phyloP scores from a whole-genome alignment of 2,888 invertebrate species.

The Parnassius mnemosyne region DNA sequence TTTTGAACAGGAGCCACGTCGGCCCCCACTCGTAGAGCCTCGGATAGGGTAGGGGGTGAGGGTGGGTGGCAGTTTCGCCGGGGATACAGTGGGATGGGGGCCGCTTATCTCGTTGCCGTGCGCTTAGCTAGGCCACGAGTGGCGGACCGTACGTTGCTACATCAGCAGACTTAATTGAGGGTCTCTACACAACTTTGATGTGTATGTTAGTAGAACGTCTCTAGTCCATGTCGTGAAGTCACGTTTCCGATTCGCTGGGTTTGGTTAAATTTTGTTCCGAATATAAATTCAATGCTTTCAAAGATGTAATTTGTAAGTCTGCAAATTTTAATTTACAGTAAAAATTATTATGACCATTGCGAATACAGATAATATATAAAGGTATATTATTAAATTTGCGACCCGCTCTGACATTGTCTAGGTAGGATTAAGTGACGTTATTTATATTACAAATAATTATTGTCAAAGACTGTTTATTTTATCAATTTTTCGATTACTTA shows the following conservation, averaged over 20 bases:
- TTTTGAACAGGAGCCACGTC: slow-evolving; percentile 3
- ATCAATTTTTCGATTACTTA: too few species aligned
- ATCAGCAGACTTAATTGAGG: slow-evolving; percentile 37
- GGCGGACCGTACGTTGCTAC: slow-evolving; percentile 33
- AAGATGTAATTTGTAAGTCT: too few species aligned
- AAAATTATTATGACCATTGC: too few species aligned
- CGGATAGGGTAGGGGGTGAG: not conserved
- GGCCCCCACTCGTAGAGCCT: slow-evolving; percentile 4
- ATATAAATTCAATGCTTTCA: too few species aligned
- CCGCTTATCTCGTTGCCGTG: slow-evolving; percentile 35
- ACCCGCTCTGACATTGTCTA: too few species aligned
- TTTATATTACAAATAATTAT: too few species aligned
- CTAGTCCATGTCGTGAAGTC: not conserved
- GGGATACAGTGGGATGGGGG: slow-evolving; percentile 17
- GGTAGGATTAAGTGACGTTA: too few species aligned
- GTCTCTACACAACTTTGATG: slow-evolving; percentile 27
- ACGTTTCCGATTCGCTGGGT: not conserved
- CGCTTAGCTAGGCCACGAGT: slow-evolving; percentile 32
- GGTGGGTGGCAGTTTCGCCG: not conserved
- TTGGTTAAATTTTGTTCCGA: not conserved
- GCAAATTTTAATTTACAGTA: too few species aligned
- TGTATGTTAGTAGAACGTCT: slow-evolving; percentile 6
- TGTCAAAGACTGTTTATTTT: too few species aligned
- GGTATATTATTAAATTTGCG: too few species aligned
- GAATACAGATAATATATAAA: too few species aligned